Conservation (phyloP, 2,888 invertebrate genomes). For the Holacanthella duospinosa region DNA sequence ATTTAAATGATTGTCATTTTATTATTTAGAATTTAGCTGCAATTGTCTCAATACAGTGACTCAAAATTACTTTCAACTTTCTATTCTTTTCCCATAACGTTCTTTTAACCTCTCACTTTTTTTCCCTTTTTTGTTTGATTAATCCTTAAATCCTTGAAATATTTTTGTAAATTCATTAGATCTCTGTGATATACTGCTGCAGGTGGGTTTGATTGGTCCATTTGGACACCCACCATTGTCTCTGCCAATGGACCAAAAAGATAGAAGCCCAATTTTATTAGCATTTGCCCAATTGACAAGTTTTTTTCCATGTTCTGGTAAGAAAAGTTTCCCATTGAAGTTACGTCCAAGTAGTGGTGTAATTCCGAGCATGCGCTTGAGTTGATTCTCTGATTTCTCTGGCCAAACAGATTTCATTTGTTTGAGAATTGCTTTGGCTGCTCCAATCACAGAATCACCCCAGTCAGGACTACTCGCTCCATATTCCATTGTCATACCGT, state of each 20-base stretch:
- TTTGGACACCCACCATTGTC: slow-evolving; percentile 26
- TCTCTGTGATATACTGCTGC: slow-evolving; percentile 20
- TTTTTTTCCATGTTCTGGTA: slow-evolving; percentile 17
- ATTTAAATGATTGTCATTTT: no score
- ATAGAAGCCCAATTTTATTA: slow-evolving; percentile 26
- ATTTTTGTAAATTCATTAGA: slow-evolving; percentile 25
- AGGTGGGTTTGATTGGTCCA: slow-evolving; percentile 20
- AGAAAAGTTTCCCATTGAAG: slow-evolving; percentile 25
- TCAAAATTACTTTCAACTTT: no score
- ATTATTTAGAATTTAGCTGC: no score
- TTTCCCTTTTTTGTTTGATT: background rate
- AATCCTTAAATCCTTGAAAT: slow-evolving; percentile 25
- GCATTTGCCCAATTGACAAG: slow-evolving; percentile 30
- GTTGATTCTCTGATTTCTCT: slow-evolving; percentile 18
- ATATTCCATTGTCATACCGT: slow-evolving; percentile 28
- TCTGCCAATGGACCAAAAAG: slow-evolving; percentile 27
- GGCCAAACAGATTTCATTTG: slow-evolving; percentile 26
- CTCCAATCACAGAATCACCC: slow-evolving; percentile 20
- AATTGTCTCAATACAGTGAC: no score
- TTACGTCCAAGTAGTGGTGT: slow-evolving; percentile 34
- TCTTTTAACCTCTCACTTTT: no score
- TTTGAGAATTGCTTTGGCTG: slow-evolving; percentile 13
- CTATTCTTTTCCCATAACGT: no score
- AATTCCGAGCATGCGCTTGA: slow-evolving; percentile 29
- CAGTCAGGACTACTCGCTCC: slow-evolving; percentile 15